phyloP scores from a whole-genome alignment of 2,888 invertebrate species.

The Unio pictorum region DNA sequence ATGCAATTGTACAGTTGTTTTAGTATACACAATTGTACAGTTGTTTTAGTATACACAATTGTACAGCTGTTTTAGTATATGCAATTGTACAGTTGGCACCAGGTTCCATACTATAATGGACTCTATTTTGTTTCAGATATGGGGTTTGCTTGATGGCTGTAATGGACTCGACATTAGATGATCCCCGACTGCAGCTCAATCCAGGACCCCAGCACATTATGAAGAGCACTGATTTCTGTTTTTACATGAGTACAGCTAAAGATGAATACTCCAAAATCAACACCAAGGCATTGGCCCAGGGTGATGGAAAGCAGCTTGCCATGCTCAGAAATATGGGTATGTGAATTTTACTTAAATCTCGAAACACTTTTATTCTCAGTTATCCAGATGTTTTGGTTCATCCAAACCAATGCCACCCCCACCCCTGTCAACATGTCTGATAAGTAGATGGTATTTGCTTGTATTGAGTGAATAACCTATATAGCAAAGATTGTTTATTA shows the following conservation, averaged over 20 bases:
- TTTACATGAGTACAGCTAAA: conserved; percentile 98
- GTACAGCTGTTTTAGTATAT: too few species aligned
- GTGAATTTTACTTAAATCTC: conserved; percentile 2
- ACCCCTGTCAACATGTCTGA: too few species aligned
- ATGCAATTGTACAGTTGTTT: too few species aligned
- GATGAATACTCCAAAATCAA: conserved; percentile 86
- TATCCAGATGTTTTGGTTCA: too few species aligned
- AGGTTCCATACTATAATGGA: neutral
- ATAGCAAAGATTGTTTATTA: too few species aligned
- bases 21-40: too few species aligned
- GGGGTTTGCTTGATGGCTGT: conserved; percentile 97
- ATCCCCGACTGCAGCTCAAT: conserved; percentile 88
- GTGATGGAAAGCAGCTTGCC: conserved; percentile 17
- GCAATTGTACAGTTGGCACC: too few species aligned
- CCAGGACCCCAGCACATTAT: conserved; percentile 97
- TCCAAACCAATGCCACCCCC: too few species aligned
- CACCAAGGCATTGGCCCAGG: conserved; percentile 39
- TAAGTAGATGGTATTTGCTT: too few species aligned
- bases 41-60: too few species aligned
- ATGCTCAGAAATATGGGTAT: conserved; percentile 50
- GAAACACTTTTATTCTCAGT: neutral
- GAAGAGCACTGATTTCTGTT: conserved; percentile 96
- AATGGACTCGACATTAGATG: conserved; percentile 88
- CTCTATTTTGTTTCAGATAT: conserved; percentile 77
- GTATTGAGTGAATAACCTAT: too few species aligned